Evolutionary conservation across 1,140 invertebrate species (phyloP).

Genomic region (Tetranychus cinnabarinus): DNA sequence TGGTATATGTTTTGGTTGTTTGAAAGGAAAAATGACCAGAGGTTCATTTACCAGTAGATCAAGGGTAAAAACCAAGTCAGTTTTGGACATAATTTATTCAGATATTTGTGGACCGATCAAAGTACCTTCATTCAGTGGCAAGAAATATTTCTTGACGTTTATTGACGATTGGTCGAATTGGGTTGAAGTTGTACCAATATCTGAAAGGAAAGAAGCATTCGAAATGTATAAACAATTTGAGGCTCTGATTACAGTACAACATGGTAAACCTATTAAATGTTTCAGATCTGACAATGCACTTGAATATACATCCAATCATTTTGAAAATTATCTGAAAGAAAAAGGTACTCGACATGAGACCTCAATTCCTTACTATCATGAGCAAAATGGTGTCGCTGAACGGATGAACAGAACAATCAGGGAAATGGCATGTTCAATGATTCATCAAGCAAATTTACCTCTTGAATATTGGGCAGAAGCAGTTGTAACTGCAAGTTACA

Average conservation of each 20-base stretch:
- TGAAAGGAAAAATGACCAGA: neutral
- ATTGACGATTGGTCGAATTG: slow-evolving; percentile 21
- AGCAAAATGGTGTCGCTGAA: slow-evolving; percentile 21
- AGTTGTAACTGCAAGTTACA: neutral
- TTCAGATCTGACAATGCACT: slow-evolving; percentile 8
- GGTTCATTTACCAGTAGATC: neutral
- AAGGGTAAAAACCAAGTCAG: neutral
- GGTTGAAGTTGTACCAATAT: too few relatives aligned
- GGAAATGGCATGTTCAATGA: slow-evolving; percentile 5
- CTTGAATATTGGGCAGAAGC: neutral
- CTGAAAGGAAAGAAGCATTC: too few relatives aligned
- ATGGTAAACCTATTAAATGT: neutral
- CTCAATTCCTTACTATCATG: slow-evolving; percentile 16
- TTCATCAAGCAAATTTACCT: neutral
- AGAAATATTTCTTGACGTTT: slow-evolving; percentile 19
- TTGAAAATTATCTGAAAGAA: neutral
- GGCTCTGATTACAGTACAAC: neutral
- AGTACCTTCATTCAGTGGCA: slow-evolving; percentile 16
- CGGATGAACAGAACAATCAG: slow-evolving; percentile 19
- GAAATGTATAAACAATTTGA: too few relatives aligned
- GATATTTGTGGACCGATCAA: slow-evolving; percentile 25
- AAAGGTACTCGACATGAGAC: neutral
- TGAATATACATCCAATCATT: neutral
- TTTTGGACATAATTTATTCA: neutral
- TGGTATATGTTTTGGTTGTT: neutral